Evolutionary conservation across 2,113 vertebrate species (phyloP).

Genomic region (Burhinus oedicnemus): DNA sequence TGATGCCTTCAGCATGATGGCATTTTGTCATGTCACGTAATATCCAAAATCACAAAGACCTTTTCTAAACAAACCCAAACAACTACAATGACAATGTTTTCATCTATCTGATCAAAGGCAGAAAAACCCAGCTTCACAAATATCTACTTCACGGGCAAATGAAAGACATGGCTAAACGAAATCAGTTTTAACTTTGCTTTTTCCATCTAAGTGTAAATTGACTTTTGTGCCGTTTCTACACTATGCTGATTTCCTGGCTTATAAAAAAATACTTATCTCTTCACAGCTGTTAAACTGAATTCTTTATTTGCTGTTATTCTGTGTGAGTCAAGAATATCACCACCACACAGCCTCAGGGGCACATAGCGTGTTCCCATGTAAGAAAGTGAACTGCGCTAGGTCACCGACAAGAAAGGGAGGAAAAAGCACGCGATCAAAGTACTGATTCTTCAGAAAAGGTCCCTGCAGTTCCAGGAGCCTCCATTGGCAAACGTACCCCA

Average conservation of each 20-base stretch:
- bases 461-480: slow-evolving; percentile 1
- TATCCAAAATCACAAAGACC: not conserved
- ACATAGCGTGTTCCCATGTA: rapidly evolving
- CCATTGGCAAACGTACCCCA: slow-evolving; percentile 4
- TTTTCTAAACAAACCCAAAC: not conserved
- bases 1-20: not conserved
- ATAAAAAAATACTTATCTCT: not conserved
- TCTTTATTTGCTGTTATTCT: not conserved
- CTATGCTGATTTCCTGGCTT: not conserved
- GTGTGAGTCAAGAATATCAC: not conserved
- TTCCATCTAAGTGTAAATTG: not conserved
- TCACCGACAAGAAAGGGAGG: not conserved
- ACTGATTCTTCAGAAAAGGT: not conserved
- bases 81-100: not conserved
- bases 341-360: not conserved
- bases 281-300: not conserved
- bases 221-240: not conserved
- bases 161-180: not conserved
- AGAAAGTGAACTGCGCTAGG: not conserved
- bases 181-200: not conserved
- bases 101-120: not conserved
- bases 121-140: not conserved
- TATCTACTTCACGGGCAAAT: not conserved
- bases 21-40: not conserved
- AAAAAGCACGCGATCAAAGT: not conserved